These are phyloP conservation scores for Rapana venosa DNA, from an alignment of 2,888 invertebrate genomes.

Conservation along the genomic window DNA sequence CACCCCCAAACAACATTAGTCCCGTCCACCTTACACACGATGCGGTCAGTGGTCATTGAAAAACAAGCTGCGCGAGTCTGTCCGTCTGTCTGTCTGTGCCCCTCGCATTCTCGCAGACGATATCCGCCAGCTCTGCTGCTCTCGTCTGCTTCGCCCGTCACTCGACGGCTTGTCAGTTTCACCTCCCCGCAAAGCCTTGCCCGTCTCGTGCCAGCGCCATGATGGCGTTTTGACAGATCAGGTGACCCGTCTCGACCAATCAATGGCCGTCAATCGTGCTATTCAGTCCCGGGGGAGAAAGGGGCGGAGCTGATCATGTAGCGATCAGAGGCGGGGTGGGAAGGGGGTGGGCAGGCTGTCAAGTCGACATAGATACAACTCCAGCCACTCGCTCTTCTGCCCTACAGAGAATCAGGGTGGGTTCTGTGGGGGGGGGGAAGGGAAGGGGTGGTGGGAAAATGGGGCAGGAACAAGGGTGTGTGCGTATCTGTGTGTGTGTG, in stretches of 20 bases:
- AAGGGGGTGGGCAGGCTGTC: slow-evolving; percentile 15
- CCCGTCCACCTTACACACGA: background rate
- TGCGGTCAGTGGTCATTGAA: background rate
- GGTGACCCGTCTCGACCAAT: slow-evolving; percentile 37
- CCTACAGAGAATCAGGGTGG: background rate
- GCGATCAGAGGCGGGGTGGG: slow-evolving; percentile 13
- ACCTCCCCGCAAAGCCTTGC: background rate
- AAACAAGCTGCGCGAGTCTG: background rate
- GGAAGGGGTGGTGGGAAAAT: background rate
- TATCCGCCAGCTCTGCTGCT: background rate
- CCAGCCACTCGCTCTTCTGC: background rate
- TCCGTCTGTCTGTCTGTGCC: background rate
- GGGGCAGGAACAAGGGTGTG: background rate
- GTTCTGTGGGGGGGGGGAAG: background rate
- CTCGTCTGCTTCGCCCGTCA: slow-evolving; percentile 23
- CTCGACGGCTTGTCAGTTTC: slow-evolving; percentile 33
- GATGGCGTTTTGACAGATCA: slow-evolving; percentile 29
- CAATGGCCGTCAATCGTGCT: slow-evolving; percentile 8
- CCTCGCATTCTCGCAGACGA: background rate
- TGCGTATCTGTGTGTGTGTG: slow-evolving; percentile 2
- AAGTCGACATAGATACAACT: slow-evolving; percentile 3
- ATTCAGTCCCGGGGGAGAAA: slow-evolving; percentile 12
- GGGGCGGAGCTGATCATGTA: slow-evolving; percentile 34
- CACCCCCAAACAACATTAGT: background rate
- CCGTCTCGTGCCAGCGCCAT: slow-evolving; percentile 32